Evolutionary conservation across 2,888 invertebrate genomes (phyloP).

Genomic region (Autographa pulchrina): DNA sequence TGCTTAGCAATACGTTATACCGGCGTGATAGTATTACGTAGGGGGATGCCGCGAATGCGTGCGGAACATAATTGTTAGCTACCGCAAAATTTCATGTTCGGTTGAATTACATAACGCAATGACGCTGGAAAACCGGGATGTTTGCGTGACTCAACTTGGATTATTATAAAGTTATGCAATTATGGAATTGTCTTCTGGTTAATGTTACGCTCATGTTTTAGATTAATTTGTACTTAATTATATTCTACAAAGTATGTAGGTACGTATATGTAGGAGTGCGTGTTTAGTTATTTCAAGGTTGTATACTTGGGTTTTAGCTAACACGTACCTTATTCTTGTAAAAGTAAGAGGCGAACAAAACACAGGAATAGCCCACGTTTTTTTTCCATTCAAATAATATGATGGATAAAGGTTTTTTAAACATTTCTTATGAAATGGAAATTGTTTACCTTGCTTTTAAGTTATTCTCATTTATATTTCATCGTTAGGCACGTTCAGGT

Average conservation of each 20-base stretch:
- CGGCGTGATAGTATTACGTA: conserved; percentile 47
- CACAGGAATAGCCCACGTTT: no score
- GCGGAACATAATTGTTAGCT: conserved; percentile 65
- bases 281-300: neutral
- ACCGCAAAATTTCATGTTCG: conserved; percentile 72
- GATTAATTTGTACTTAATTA: conserved; percentile 1
- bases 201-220: conserved; percentile 33
- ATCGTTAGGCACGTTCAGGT: no score
- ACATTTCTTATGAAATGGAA: no score
- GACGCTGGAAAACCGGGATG: conserved; percentile 43
- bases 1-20: conserved; percentile 56
- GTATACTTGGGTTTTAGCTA: neutral
- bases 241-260: no score
- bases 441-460: no score
- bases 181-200: conserved; percentile 48
- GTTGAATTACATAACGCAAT: conserved; percentile 69
- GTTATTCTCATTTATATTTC: no score
- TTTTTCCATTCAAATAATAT: no score
- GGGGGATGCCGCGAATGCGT: conserved; percentile 57
- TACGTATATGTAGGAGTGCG: neutral
- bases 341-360: neutral
- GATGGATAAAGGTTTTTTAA: no score
- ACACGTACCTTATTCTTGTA: neutral
- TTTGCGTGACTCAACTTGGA: conserved; percentile 61
- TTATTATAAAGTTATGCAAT: conserved; percentile 64